These are phyloP conservation scores for Engystomops pustulosus DNA, from an alignment of 2,113 vertebrate species.

Conservation along the genomic window DNA sequence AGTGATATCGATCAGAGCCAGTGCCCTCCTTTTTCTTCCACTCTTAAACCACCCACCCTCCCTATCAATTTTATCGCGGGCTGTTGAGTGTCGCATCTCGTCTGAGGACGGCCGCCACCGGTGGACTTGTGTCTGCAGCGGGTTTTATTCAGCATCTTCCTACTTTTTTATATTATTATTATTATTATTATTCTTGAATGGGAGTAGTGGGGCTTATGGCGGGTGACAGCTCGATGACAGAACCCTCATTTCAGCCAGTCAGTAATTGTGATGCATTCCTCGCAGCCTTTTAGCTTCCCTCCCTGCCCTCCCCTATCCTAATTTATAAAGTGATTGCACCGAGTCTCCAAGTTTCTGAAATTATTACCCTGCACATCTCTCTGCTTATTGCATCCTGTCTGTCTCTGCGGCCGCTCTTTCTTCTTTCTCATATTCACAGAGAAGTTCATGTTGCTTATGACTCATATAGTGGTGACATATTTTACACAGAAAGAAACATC, in stretches of 20 bases:
- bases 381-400: conserved; percentile 60
- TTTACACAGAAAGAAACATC: too few relatives aligned
- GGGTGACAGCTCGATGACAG: conserved; percentile 78
- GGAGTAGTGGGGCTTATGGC: conserved; percentile 75
- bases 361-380: conserved; percentile 72
- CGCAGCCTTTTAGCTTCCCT: conserved; percentile 72
- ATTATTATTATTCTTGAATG: conserved; percentile 57
- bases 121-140: conserved; percentile 47
- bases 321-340: conserved; percentile 78
- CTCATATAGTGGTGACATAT: too few relatives aligned
- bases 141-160: conserved; percentile 76
- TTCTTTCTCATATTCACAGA: too few relatives aligned
- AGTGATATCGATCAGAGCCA: conserved; percentile 77
- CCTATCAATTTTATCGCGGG: conserved; percentile 76
- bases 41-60: conserved; percentile 62
- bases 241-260: conserved; percentile 76
- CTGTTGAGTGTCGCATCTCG: conserved; percentile 79
- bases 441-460: too few relatives aligned
- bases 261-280: conserved; percentile 79
- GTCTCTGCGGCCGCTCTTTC: too few relatives aligned
- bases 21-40: conserved; percentile 66
- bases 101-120: conserved; percentile 76
- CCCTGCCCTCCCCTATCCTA: conserved; percentile 69
- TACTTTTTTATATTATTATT: conserved; percentile 77
- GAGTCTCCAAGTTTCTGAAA: conserved; percentile 75